phyloP scores from a whole-genome alignment of 2,888 invertebrate species.

The Eristalis pertinax region DNA sequence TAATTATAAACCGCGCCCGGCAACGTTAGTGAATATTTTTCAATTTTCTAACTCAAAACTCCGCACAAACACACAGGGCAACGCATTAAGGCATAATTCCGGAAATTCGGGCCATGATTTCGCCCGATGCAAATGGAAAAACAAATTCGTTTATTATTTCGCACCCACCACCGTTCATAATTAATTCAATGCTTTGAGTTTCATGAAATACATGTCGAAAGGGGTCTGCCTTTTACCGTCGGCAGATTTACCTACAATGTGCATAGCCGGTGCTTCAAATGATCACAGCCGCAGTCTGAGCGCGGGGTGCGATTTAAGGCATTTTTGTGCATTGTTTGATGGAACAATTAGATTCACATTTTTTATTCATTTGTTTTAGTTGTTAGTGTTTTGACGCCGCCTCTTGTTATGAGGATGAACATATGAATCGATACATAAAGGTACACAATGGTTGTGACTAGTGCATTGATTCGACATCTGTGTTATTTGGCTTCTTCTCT shows the following conservation, averaged over 20 bases:
- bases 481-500: background rate
- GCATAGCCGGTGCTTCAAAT: background rate
- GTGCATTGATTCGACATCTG: background rate
- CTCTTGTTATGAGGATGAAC: too few species aligned
- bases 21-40: slow-evolving; percentile 2
- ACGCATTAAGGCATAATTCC: background rate
- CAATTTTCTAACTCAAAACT: slow-evolving; percentile 5
- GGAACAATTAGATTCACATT: background rate
- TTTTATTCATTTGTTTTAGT: background rate
- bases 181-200: slow-evolving; percentile 18
- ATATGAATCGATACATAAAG: too few species aligned
- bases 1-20: background rate
- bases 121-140: slow-evolving; percentile 14
- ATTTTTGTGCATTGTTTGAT: slow-evolving; percentile 2
- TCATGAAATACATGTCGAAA: slow-evolving; percentile 15
- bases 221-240: background rate
- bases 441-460: too few species aligned
- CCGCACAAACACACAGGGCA: background rate
- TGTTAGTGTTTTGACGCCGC: background rate
- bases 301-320: slow-evolving; percentile 24
- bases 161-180: background rate
- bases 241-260: background rate
- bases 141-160: slow-evolving; percentile 11
- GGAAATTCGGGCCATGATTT: background rate
- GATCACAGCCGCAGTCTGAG: slow-evolving; percentile 1